These are phyloP conservation scores for Steatornis caripensis DNA, from an alignment of 2,113 vertebrate species.

Conservation along the genomic window DNA sequence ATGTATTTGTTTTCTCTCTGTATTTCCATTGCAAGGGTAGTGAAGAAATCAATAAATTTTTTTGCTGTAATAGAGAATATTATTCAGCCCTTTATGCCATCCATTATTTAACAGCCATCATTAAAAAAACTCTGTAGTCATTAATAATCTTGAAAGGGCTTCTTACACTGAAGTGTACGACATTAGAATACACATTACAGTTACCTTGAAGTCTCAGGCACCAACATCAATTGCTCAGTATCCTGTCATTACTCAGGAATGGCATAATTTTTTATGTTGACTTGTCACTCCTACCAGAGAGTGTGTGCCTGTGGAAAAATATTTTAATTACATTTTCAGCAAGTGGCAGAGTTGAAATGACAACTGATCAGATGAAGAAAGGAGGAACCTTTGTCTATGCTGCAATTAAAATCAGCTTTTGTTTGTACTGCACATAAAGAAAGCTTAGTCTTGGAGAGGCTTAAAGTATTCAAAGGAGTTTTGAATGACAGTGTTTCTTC, in stretches of 20 bases:
- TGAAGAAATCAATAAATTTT: background rate
- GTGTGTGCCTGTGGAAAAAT: background rate
- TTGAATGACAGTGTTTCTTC: background rate
- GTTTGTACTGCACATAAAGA: background rate
- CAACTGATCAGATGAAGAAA: background rate
- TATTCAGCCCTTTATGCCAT: background rate
- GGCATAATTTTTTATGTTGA: background rate
- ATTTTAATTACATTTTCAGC: slow-evolving; percentile 21
- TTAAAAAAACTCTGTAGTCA: background rate
- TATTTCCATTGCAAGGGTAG: background rate
- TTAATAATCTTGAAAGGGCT: slow-evolving; percentile 12
- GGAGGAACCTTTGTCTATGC: background rate
- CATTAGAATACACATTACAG: background rate
- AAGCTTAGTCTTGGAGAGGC: background rate
- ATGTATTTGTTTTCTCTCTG: background rate
- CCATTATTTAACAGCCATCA: slow-evolving; percentile 6
- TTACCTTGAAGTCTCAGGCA: slow-evolving; percentile 7
- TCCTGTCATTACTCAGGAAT: background rate
- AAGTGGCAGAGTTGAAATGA: background rate
- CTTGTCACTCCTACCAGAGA: background rate
- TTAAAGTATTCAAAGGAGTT: background rate
- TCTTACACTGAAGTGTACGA: background rate
- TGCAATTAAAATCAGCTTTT: background rate
- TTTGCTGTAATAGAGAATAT: background rate
- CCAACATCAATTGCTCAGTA: background rate